Evolutionary conservation across 2,888 invertebrate genomes (phyloP).

Genomic region (Corythucha ciliata): DNA sequence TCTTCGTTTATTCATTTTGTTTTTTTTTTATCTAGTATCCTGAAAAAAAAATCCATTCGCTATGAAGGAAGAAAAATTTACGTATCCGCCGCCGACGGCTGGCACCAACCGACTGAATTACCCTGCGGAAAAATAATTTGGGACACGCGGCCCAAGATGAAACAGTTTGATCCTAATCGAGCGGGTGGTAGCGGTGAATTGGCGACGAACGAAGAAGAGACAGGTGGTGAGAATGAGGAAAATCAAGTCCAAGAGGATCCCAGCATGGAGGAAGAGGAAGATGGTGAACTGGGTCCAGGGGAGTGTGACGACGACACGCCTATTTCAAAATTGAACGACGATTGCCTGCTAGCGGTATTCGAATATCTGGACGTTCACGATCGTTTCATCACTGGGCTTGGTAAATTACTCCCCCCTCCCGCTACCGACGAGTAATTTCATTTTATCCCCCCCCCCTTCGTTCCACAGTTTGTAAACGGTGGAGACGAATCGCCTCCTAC

Average conservation of each 20-base stretch:
- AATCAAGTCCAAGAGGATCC: neutral
- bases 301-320: slow-evolving; percentile 10
- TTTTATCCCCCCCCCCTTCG: neutral
- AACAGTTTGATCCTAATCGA: neutral
- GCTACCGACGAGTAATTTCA: neutral
- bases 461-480: slow-evolving; percentile 24
- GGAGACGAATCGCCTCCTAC: slow-evolving; percentile 18
- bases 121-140: slow-evolving; percentile 22
- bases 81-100: slow-evolving; percentile 51
- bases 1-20: neutral
- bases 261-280: slow-evolving; percentile 5
- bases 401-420: slow-evolving; percentile 8
- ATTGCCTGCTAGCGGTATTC: slow-evolving; percentile 25
- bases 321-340: slow-evolving; percentile 26
- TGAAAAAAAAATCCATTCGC: slow-evolving; percentile 2
- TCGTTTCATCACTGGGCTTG: slow-evolving; percentile 15
- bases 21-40: slow-evolving; percentile 2
- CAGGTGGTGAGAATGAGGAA: neutral
- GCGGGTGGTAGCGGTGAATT: too few relatives aligned
- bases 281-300: neutral
- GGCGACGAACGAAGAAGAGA: neutral
- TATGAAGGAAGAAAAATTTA: slow-evolving; percentile 39
- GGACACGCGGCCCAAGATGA: slow-evolving; percentile 14
- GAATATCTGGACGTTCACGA: slow-evolving; percentile 20
- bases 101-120: slow-evolving; percentile 48